Evolutionary conservation across 2,113 vertebrate species (phyloP).

Genomic region (Catharus minimus): DNA sequence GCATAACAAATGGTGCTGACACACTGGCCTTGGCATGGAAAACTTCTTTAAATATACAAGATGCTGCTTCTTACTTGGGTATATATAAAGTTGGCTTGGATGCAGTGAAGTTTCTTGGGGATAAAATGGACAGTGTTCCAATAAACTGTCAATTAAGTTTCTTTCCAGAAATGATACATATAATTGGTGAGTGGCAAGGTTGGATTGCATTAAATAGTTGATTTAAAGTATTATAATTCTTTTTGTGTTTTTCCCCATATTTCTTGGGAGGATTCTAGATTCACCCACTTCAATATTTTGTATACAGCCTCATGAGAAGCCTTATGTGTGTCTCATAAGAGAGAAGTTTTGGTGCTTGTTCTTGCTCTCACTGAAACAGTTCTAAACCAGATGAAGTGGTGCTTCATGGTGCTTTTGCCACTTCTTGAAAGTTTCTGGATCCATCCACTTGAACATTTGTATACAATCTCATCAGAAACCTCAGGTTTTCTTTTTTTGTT

Average conservation of each 20-base stretch:
- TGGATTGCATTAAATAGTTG: neutral
- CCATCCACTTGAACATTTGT: neutral
- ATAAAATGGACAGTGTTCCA: neutral
- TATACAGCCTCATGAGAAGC: neutral
- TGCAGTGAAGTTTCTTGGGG: neutral
- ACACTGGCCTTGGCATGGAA: neutral
- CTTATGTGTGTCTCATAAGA: neutral
- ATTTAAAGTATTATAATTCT: neutral
- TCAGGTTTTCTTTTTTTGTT: neutral
- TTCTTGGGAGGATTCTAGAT: neutral
- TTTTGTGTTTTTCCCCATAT: neutral
- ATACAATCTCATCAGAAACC: neutral
- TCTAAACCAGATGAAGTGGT: neutral
- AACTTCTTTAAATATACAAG: constrained; percentile 13
- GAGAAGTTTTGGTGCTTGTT: neutral
- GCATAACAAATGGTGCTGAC: constrained; percentile 13
- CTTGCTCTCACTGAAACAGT: neutral
- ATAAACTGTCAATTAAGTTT: neutral
- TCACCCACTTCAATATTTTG: neutral
- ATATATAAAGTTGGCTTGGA: neutral
- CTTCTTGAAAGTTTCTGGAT: neutral
- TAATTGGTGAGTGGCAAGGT: neutral
- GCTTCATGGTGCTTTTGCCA: neutral
- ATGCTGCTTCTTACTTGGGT: neutral
- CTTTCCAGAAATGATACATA: neutral